A percentile compares a stretch with the other conserved stretches of the same genome.
Evolutionary conservation across 1,140 invertebrate genomes (phyloP).

Genomic region (Laodelphax striatellus): DNA sequence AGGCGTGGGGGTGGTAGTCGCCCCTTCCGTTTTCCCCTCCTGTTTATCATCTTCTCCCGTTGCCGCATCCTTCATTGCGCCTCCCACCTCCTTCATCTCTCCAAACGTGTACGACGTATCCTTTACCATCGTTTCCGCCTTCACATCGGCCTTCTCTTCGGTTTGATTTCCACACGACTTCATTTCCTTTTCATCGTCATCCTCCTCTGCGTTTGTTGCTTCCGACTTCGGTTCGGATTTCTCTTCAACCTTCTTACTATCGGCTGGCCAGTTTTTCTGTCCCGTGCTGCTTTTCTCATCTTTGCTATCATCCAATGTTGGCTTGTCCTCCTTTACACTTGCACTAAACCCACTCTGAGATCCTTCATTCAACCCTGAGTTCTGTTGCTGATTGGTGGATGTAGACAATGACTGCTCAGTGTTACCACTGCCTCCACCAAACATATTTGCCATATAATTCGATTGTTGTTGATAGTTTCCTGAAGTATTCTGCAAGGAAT

Average conservation of each 20-base stretch:
- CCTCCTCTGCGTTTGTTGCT: background rate
- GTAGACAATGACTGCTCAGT: no score
- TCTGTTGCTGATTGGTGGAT: no score
- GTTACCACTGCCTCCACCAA: no score
- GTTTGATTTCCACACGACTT: slow-evolving; percentile 7
- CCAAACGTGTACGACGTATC: slow-evolving; percentile 11
- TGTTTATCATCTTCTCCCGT: slow-evolving; percentile 22
- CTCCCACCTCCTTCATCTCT: slow-evolving; percentile 22
- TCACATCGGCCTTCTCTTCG: background rate
- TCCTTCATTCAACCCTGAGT: no score
- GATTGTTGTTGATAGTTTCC: no score
- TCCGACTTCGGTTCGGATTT: slow-evolving; percentile 14
- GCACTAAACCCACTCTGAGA: no score
- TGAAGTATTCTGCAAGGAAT: no score
- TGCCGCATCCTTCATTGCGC: slow-evolving; percentile 22
- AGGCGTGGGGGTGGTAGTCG: slow-evolving; percentile 24
- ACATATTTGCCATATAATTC: no score
- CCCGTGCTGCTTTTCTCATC: no score
- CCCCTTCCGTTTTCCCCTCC: slow-evolving; percentile 33
- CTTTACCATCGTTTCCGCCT: background rate
- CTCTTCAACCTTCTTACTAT: slow-evolving; percentile 21
- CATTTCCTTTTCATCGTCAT: background rate
- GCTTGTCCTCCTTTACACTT: no score
- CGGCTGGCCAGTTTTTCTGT: background rate
- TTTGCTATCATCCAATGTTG: no score